These are phyloP conservation scores for Metacarcinus magister DNA, from an alignment of 2,888 invertebrate genomes.

Conservation along the genomic window DNA sequence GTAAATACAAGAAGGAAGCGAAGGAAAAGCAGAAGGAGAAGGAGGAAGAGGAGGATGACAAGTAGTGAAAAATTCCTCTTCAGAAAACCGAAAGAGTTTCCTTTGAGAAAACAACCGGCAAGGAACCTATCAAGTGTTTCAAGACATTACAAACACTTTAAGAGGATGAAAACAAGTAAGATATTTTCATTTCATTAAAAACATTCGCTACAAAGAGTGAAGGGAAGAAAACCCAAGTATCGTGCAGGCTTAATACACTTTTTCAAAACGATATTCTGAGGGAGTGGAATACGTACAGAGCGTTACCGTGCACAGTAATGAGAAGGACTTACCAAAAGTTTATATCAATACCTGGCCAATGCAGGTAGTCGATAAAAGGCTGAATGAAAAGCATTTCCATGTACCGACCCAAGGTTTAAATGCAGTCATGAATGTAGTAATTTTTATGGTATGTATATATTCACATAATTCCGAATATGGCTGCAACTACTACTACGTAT, in stretches of 20 bases:
- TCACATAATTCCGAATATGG: neutral
- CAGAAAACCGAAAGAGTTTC: neutral
- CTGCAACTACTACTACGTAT: neutral
- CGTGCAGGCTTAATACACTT: neutral
- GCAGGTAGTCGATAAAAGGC: neutral
- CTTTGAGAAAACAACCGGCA: neutral
- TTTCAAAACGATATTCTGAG: neutral
- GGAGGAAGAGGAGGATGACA: neutral
- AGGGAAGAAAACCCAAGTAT: neutral
- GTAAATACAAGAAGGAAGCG: neutral
- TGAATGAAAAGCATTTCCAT: neutral
- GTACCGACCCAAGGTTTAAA: neutral
- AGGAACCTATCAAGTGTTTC: neutral
- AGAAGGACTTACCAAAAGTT: neutral
- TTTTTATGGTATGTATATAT: neutral
- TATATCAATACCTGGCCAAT: neutral
- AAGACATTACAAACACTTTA: neutral
- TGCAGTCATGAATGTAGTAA: neutral
- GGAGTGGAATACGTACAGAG: neutral
- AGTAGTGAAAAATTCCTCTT: neutral
- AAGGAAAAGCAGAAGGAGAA: neutral
- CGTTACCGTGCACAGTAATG: neutral
- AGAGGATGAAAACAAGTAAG: neutral
- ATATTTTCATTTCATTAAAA: constrained; percentile 2
- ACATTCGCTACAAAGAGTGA: neutral